Conservation (phyloP, 2,888 invertebrate genomes). For the Erebia epiphron region DNA sequence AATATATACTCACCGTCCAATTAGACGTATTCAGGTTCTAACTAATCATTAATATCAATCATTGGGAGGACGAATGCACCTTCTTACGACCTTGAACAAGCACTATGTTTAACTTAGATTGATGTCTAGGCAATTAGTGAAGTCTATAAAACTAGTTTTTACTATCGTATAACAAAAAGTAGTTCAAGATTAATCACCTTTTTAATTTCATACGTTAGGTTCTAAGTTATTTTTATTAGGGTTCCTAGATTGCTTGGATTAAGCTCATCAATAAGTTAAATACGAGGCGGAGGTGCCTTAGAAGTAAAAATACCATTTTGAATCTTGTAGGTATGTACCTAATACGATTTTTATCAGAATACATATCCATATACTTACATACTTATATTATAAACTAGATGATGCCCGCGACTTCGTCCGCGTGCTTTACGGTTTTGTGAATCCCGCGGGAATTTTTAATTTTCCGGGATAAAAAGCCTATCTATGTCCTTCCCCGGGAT, state of each 20-base stretch:
- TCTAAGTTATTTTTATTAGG: conserved; percentile 1
- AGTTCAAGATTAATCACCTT: conserved; percentile 12
- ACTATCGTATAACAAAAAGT: conserved; percentile 18
- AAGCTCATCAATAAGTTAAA: neutral
- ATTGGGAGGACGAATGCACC: conserved; percentile 28
- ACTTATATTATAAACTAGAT: too few relatives aligned
- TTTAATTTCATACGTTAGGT: conserved; percentile 9
- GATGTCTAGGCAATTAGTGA: conserved; percentile 38
- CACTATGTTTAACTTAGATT: conserved; percentile 39
- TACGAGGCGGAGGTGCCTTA: too few relatives aligned
- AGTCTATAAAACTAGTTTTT: conserved; percentile 35
- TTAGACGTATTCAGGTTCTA: neutral
- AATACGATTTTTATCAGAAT: too few relatives aligned
- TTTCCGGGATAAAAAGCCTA: too few relatives aligned
- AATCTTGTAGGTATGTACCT: too few relatives aligned
- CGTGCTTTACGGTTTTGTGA: too few relatives aligned
- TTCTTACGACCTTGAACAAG: conserved; percentile 29
- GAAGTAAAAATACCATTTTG: too few relatives aligned
- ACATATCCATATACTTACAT: too few relatives aligned
- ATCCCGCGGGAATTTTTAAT: too few relatives aligned
- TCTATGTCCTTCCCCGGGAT: too few relatives aligned
- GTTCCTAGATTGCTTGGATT: neutral
- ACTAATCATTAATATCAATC: conserved; percentile 2
- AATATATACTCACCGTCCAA: neutral
- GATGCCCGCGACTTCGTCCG: too few relatives aligned